phyloP scores from a whole-genome alignment of 30 jellyfish, hydroid and myxozoan species.

The Aurelia aurita region DNA sequence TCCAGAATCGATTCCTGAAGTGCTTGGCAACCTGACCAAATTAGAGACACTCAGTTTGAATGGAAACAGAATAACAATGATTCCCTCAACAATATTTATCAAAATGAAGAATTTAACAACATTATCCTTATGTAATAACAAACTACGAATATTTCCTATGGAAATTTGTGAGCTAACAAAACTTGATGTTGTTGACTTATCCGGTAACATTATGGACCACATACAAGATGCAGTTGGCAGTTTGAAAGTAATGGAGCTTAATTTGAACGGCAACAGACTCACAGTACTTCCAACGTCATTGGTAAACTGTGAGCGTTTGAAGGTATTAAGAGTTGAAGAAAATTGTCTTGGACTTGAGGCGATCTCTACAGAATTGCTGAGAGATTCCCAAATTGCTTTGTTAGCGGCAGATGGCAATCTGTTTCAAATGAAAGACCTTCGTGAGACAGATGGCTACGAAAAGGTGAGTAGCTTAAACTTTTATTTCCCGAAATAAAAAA shows the following conservation, averaged over 20 bases:
- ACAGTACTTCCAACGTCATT: slow-evolving; percentile 56
- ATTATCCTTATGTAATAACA: slow-evolving; percentile 66
- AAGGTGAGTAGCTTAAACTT: slow-evolving; percentile 51
- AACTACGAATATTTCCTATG: slow-evolving; percentile 68
- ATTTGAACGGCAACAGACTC: slow-evolving; percentile 80
- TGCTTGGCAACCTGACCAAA: slow-evolving; percentile 74
- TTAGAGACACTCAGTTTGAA: slow-evolving; percentile 78
- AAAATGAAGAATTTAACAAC: slow-evolving; percentile 82
- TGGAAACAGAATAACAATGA: slow-evolving; percentile 55
- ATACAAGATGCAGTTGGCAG: slow-evolving; percentile 68
- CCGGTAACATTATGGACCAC: slow-evolving; percentile 64
- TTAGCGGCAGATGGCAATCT: slow-evolving; percentile 91
- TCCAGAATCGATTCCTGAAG: slow-evolving; percentile 65
- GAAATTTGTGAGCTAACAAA: slow-evolving; percentile 79
- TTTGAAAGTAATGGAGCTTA: slow-evolving; percentile 88
- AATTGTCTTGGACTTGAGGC: slow-evolving; percentile 88
- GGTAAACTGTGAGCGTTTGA: slow-evolving; percentile 78
- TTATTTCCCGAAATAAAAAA: not conserved
- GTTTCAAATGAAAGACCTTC: slow-evolving; percentile 83
- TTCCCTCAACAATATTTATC: slow-evolving; percentile 44
- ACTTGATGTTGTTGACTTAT: slow-evolving; percentile 89
- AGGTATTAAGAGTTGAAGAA: slow-evolving; percentile 91
- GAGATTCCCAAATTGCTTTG: slow-evolving; percentile 75
- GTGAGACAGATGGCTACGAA: slow-evolving; percentile 92
- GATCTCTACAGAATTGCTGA: slow-evolving; percentile 71